Conservation (phyloP, 2,113 vertebrate genomes). For the Rhinolophus ferrumequinum region DNA sequence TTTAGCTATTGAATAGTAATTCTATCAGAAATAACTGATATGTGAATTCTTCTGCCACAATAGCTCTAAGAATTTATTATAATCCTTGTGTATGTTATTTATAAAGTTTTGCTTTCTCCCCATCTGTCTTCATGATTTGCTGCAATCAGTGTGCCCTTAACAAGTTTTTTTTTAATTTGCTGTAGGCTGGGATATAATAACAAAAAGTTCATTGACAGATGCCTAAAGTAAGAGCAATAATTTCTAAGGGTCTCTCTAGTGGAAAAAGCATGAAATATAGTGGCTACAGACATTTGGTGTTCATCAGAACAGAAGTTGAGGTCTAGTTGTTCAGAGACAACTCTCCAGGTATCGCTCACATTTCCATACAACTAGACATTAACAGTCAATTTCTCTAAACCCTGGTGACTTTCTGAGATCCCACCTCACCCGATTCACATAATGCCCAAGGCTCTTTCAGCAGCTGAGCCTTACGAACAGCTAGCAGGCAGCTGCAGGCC, state of each 20-base stretch:
- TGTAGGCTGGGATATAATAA: neutral
- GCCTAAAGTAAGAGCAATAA: neutral
- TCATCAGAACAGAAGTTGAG: neutral
- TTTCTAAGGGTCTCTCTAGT: neutral
- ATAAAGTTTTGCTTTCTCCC: neutral
- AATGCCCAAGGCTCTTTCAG: too few relatives aligned
- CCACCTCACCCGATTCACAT: too few relatives aligned
- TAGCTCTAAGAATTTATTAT: neutral
- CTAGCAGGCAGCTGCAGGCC: too few relatives aligned
- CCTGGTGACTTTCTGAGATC: too few relatives aligned
- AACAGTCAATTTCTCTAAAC: neutral
- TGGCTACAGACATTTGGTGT: neutral
- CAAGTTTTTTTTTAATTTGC: neutral
- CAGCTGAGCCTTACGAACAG: too few relatives aligned
- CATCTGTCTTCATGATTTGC: neutral
- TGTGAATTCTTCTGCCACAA: neutral
- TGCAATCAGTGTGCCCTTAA: neutral
- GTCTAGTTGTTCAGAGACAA: neutral
- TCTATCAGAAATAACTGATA: neutral
- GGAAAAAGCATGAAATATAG: neutral
- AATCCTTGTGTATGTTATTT: neutral
- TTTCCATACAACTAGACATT: neutral
- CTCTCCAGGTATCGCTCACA: neutral
- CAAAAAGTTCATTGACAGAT: neutral
- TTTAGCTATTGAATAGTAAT: neutral